A percentile compares a stretch with the other conserved stretches of the same genome.
These are phyloP conservation scores for Berghia stephanieae DNA, from an alignment of 1,140 invertebrate genomes.

Conservation along the genomic window DNA sequence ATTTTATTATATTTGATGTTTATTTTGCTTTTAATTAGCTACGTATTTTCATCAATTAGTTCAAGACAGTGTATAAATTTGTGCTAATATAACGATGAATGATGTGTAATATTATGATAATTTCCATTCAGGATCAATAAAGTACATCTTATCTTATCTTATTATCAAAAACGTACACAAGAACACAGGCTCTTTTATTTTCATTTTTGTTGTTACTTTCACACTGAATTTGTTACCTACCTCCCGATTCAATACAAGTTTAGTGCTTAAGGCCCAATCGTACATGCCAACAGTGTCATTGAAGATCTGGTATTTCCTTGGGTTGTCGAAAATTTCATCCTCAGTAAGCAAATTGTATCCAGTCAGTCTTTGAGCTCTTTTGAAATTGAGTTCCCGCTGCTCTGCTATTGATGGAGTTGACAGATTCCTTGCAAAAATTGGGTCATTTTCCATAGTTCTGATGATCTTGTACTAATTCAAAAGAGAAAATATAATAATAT, in stretches of 20 bases:
- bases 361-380: constrained; percentile 73
- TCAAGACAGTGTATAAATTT: too few relatives aligned
- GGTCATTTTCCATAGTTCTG: constrained; percentile 82
- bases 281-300: constrained; percentile 74
- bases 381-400: constrained; percentile 72
- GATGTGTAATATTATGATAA: too few relatives aligned
- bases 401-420: constrained; percentile 77
- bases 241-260: constrained; percentile 69
- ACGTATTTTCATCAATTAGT: too few relatives aligned
- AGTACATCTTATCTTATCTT: too few relatives aligned
- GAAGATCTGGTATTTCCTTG: constrained; percentile 61
- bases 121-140: not conserved
- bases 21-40: too few relatives aligned
- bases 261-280: constrained; percentile 76
- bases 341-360: constrained; percentile 74
- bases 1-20: too few relatives aligned
- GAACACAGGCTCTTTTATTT: too few relatives aligned
- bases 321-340: constrained; percentile 70
- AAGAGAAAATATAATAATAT: constrained; percentile 20
- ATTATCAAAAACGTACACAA: too few relatives aligned
- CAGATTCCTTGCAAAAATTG: constrained; percentile 75
- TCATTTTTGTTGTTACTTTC: too few relatives aligned
- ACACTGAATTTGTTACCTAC: constrained; percentile 41
- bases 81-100: too few relatives aligned
- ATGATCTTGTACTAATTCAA: constrained; percentile 80